Evolutionary conservation across 2,113 vertebrate species (phyloP).

Genomic region (Hucho hucho): DNA sequence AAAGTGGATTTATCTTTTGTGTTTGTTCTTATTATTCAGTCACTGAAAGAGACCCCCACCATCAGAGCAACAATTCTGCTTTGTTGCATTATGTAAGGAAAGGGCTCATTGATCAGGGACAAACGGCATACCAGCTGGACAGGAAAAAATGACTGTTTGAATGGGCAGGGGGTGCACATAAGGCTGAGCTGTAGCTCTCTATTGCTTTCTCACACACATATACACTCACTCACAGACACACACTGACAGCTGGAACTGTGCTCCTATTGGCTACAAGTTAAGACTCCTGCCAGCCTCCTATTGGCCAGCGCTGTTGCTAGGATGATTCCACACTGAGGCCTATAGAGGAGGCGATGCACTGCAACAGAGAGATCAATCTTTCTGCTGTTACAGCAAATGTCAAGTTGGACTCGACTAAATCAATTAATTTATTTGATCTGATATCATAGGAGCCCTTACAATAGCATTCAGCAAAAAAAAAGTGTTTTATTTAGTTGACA

Average conservation of each 20-base stretch:
- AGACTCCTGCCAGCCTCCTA: slow-evolving; percentile 14
- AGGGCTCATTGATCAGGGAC: not conserved
- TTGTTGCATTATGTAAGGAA: slow-evolving; percentile 21
- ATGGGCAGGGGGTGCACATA: not conserved
- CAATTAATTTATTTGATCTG: not conserved
- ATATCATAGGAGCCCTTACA: not conserved
- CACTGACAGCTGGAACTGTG: slow-evolving; percentile 21
- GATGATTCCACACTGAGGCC: slow-evolving; percentile 24
- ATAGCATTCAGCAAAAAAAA: not conserved
- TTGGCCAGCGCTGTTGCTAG: slow-evolving; percentile 50
- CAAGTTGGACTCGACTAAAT: not conserved
- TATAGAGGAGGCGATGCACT: slow-evolving; percentile 23
- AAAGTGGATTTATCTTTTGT: not conserved
- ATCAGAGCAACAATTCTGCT: not conserved
- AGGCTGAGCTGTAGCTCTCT: not conserved
- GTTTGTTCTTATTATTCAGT: not conserved
- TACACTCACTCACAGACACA: not conserved
- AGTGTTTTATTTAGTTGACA: not conserved
- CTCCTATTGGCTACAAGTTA: slow-evolving; percentile 38
- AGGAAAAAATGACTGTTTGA: slow-evolving; percentile 6
- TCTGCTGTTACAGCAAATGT: not conserved
- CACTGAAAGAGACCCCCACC: not conserved
- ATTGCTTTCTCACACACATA: not conserved
- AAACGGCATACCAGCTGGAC: slow-evolving; percentile 22
- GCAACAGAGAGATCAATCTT: slow-evolving; percentile 12